Evolutionary conservation across 2,797 vertebrate genomes (phyloP).

Genomic region (Margarornis squamiger): DNA sequence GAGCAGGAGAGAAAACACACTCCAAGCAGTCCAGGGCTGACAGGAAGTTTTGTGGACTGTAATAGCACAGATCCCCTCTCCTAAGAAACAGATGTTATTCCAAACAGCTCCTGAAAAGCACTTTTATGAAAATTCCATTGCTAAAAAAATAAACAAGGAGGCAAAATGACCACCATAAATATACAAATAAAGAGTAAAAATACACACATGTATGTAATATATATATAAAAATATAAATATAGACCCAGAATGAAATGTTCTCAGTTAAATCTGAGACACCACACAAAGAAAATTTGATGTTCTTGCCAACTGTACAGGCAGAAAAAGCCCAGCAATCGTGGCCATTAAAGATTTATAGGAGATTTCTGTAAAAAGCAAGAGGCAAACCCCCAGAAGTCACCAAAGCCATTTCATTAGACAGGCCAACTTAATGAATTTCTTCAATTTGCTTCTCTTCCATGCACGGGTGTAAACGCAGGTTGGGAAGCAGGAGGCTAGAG

Average conservation of each 20-base stretch:
- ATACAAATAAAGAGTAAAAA: conserved; percentile 37
- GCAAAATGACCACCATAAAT: background rate
- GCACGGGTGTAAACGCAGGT: background rate
- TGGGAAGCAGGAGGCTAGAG: conserved; percentile 31
- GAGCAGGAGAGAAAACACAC: background rate
- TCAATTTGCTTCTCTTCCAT: background rate
- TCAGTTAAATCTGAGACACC: background rate
- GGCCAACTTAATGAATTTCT: conserved; percentile 27
- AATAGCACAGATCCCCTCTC: background rate
- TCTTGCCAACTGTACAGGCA: background rate
- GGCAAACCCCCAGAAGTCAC: background rate
- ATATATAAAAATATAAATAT: background rate
- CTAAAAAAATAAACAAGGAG: conserved; percentile 26
- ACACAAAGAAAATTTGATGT: background rate
- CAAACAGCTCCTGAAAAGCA: background rate
- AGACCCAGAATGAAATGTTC: conserved; percentile 3
- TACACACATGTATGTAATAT: background rate
- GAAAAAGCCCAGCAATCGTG: background rate
- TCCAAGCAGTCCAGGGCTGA: background rate
- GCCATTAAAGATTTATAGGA: background rate
- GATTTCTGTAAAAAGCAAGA: background rate
- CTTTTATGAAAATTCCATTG: conserved; percentile 10
- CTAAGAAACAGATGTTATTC: background rate
- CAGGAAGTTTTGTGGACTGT: background rate
- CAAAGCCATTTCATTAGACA: background rate